Base-by-base conservation (phyloP, 2,113 vertebrate genomes). In the Takifugu bimaculatus region DNA sequence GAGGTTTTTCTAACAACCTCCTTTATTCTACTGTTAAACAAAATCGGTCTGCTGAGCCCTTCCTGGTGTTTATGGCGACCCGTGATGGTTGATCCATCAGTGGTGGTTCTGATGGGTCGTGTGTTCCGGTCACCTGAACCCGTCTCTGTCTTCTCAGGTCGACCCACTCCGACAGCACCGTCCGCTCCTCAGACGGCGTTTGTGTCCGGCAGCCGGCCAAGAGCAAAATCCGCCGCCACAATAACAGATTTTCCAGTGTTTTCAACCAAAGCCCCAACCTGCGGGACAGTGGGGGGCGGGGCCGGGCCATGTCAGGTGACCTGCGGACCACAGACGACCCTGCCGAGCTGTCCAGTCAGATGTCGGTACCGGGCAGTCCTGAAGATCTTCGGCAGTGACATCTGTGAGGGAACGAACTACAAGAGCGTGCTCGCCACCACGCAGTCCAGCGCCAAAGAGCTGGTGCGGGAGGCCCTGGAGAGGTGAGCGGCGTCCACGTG, bases 201-300 rank as follows among this genome's bases (percentile, higher is more conserved):
- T 81, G 84, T 0, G 84, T 92, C 39, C 78, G 91, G 58, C 90
- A 92, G 85, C 91, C 91, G 0, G 90, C 90, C 78, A 91, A 90
- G 68, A 91, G 83, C 81, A 92, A 92, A 68, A 91, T 92, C 77
- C 89, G 89, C 26, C 85, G 89, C 12, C 91, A 93, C 87, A 92
- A 92, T 80, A 89, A 91, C 82, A 66, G 85, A 43, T 68, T 93
- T 15, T 85, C 89, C 0, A 85, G 74, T 0, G 89, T 92, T 28
- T 93, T 93, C 72, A 84, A 79, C 79, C 70, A 87, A 44, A 91
- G 89, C 70, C 87, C 88, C 14, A 56, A 81, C 59, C 74, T 88
- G 45, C 56, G 60, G 52, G 83, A 83, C 44, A 13, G 26, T 3
- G 59, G 76, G 2, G 54, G 63, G 4, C 58, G 56, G 2, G 27